Base-by-base conservation (phyloP, 2,797 vertebrate genomes). In the Craterocephalus amniculus region DNA sequence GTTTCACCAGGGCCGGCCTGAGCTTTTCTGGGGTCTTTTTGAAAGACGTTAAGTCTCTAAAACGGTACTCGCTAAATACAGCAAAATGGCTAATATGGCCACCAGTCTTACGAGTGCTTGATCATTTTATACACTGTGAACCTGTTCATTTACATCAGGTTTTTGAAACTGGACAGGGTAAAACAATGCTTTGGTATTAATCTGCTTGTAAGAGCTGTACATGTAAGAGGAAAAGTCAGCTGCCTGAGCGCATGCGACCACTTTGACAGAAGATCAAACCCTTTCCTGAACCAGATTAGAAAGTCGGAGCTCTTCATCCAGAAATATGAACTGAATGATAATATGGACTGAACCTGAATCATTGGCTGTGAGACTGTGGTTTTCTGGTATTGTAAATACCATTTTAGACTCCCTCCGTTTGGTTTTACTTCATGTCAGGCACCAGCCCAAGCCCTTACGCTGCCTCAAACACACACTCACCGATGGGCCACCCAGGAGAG, bases 391-490 rank as follows among this genome's bases (percentile, higher is more conserved):
- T 51, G 67, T 2, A 67, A 76, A 82, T 58, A 83, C 81, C 70
- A 54, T 70, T 56, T 61, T 73, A 69, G 75, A 79, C 68, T 82
- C 58, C 34, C 56, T 78, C 70, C 62, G 71, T 88, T 88, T 86
- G 83, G 85, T 86, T 84, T 73, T 72, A 79, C 80, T 86, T 72
- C 79, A 61, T 69, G 75, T 83, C 69, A 86, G 88, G 88, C 88
- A 78, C 57, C 49, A 73, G 35, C 43, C 78, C 79, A 87, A 82
- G 72, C 84, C 82, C 68, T 83, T 78, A 91, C 90, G 86, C 76
- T 83, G 66, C 63, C 68, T 72, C 66, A 45, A 54, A 68, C 59
- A 67, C 70, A 68, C 51, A n/a, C 64, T 67, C n/a, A 78, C 24
- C 5, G 62, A 24, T 1, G 14, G 61, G 62, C 56, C 68, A 83